Conservation (phyloP, 2,797 vertebrate species). For the Sebastes minor region DNA sequence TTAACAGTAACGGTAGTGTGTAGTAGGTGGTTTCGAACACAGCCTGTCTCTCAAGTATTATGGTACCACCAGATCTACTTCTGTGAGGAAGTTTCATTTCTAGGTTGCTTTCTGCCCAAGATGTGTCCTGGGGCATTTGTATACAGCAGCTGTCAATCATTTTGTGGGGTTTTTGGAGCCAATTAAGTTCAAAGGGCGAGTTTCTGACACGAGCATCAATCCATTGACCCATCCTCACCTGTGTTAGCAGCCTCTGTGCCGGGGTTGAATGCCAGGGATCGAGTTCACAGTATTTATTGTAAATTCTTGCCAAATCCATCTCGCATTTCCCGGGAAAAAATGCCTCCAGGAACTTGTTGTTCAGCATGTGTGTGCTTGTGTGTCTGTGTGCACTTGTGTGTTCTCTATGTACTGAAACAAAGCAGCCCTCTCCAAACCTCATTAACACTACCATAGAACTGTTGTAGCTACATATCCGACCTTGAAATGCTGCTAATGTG, state of each 20-base stretch:
- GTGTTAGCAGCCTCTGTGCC: not conserved
- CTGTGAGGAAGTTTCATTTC: conserved; percentile 5
- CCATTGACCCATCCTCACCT: not conserved
- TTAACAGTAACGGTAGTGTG: too few relatives aligned
- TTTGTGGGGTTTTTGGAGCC: not conserved
- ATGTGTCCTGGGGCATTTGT: not conserved
- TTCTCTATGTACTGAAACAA: not conserved
- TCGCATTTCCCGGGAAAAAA: not conserved
- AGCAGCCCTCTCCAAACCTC: not conserved
- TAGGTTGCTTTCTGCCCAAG: not conserved
- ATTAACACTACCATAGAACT: not conserved
- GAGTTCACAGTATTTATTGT: not conserved
- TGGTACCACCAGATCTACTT: not conserved
- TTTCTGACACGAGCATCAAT: not conserved
- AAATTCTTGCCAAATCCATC: not conserved
- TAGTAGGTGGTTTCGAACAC: too few relatives aligned
- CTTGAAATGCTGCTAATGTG: not conserved
- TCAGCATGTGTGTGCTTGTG: not conserved
- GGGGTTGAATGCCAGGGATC: not conserved
- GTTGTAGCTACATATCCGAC: not conserved
- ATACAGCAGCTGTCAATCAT: conserved; percentile 6
- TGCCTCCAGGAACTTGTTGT: not conserved
- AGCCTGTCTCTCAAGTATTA: not conserved
- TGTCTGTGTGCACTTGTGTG: not conserved
- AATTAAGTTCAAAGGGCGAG: conserved; percentile 7